These are phyloP conservation scores for Ashinkailepas kermadecensis DNA, from an alignment of 2,888 invertebrate species.

Conservation along the genomic window DNA sequence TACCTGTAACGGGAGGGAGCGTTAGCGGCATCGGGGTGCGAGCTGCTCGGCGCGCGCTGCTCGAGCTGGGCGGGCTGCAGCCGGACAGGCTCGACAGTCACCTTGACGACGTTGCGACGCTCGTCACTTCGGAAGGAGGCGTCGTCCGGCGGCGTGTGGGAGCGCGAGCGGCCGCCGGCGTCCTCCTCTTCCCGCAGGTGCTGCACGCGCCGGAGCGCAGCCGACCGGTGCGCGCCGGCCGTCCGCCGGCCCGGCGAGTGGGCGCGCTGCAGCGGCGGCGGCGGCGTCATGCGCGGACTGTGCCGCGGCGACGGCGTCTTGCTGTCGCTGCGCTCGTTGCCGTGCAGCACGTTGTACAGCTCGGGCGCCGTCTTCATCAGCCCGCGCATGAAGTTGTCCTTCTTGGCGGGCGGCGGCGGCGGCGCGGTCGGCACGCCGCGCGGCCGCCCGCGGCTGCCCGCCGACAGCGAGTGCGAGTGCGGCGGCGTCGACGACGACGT, in stretches of 20 bases:
- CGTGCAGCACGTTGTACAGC: constrained; percentile 33
- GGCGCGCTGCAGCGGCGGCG: constrained; percentile 21
- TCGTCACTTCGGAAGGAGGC: neutral
- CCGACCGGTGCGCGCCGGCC: neutral
- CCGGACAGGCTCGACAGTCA: neutral
- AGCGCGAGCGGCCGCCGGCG: neutral
- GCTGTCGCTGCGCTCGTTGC: constrained; percentile 29
- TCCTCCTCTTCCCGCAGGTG: neutral
- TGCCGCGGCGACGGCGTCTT: constrained; percentile 19
- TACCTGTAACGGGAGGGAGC: constrained; percentile 9
- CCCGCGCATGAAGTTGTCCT: constrained; percentile 32
- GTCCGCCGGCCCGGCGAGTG: neutral
- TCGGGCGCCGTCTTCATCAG: constrained; percentile 33
- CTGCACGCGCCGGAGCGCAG: neutral
- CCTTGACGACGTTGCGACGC: constrained; percentile 8
- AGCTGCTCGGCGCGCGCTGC: neutral
- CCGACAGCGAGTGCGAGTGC: neutral
- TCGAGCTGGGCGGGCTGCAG: neutral
- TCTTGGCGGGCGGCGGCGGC: neutral
- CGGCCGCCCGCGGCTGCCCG: neutral
- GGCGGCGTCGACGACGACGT: neutral
- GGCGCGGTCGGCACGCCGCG: neutral
- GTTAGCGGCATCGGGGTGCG: neutral
- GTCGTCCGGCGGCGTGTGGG: neutral
- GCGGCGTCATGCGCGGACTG: neutral